These are phyloP conservation scores for Polydrusus pterygomalis DNA, from an alignment of 2,888 invertebrate genomes.

Conservation along the genomic window DNA sequence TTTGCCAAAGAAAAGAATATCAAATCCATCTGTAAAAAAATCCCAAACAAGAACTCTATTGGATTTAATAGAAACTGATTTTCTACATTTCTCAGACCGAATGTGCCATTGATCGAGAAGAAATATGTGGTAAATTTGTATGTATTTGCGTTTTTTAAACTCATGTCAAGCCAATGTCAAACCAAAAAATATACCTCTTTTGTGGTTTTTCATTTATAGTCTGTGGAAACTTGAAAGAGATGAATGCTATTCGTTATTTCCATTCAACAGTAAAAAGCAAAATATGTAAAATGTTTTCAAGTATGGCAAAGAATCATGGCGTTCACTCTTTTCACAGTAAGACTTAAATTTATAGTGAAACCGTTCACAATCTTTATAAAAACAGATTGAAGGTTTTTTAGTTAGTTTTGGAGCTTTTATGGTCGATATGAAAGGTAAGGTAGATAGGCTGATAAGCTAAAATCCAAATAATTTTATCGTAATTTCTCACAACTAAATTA, in stretches of 20 bases:
- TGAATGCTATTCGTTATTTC: slow-evolving; percentile 23
- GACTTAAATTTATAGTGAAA: slow-evolving; percentile 6
- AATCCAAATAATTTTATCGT: too few species aligned
- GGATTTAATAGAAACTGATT: slow-evolving; percentile 18
- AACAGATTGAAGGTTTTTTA: background rate
- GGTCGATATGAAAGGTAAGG: too few species aligned
- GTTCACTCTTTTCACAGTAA: background rate
- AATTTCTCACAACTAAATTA: too few species aligned
- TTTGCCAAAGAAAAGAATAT: background rate
- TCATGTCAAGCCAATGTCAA: slow-evolving; percentile 10
- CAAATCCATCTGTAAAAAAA: slow-evolving; percentile 9
- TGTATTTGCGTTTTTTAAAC: slow-evolving; percentile 20
- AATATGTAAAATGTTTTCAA: slow-evolving; percentile 8
- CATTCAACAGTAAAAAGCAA: slow-evolving; percentile 9
- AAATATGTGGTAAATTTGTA: slow-evolving; percentile 27
- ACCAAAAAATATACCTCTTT: slow-evolving; percentile 15
- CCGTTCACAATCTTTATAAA: background rate
- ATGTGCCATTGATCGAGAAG: slow-evolving; percentile 23
- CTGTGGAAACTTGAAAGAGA: slow-evolving; percentile 16
- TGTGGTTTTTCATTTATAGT: slow-evolving; percentile 23
- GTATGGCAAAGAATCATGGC: slow-evolving; percentile 5
- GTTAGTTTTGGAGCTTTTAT: too few species aligned
- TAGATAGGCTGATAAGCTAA: too few species aligned
- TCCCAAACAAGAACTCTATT: slow-evolving; percentile 16
- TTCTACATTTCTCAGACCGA: slow-evolving; percentile 10